These are phyloP conservation scores for Emys orbicularis DNA, from an alignment of 2,797 vertebrate genomes.

Conservation along the genomic window DNA sequence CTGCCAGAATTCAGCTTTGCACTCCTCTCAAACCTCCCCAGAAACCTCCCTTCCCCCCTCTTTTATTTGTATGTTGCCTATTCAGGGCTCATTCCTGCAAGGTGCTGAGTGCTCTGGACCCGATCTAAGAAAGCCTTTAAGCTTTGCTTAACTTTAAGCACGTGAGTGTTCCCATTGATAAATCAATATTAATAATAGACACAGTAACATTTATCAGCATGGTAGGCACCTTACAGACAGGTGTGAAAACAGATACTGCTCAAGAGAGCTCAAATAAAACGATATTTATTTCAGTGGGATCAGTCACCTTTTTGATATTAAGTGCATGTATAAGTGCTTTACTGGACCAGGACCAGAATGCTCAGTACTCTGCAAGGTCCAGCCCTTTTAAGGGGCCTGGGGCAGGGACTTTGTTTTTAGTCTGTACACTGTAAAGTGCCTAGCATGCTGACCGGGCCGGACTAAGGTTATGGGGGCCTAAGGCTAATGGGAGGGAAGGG, in stretches of 20 bases:
- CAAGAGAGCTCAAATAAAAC: not conserved
- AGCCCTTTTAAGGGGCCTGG: fast-evolving
- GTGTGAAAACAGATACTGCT: not conserved
- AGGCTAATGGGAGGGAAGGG: too few species aligned
- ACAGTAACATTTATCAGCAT: not conserved
- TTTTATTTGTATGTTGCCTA: not conserved
- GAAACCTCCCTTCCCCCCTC: not conserved
- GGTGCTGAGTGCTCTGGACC: not conserved
- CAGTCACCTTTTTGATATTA: not conserved
- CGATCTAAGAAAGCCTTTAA: not conserved
- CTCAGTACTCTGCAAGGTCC: not conserved
- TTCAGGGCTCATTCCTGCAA: not conserved
- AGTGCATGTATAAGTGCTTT: not conserved
- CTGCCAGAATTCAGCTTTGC: conserved; percentile 33
- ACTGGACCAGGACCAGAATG: not conserved
- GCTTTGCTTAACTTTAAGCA: not conserved
- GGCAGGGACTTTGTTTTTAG: not conserved
- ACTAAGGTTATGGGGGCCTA: too few species aligned
- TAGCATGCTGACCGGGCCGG: not conserved
- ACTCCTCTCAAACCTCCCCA: conserved; percentile 29
- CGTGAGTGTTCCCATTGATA: not conserved
- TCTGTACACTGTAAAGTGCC: not conserved
- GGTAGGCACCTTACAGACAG: not conserved
- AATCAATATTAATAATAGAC: not conserved
- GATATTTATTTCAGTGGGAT: not conserved